Conservation (phyloP, 2,113 vertebrate genomes). For the Hemichromis elongatus region DNA sequence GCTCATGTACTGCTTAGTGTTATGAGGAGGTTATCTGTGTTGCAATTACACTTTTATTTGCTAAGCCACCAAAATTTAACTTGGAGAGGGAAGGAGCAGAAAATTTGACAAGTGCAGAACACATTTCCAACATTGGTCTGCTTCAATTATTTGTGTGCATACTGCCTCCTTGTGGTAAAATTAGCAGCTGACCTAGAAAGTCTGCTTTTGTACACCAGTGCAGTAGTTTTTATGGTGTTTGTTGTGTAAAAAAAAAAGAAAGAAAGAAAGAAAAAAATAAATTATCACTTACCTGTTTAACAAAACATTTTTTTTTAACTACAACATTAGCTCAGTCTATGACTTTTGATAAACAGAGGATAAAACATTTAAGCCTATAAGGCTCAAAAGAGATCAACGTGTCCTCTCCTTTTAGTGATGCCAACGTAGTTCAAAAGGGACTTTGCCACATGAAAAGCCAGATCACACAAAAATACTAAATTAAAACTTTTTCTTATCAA, state of each 20-base stretch:
- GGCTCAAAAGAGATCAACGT: not conserved
- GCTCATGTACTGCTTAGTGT: not conserved
- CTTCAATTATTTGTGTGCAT: not conserved
- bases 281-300: not conserved
- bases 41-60: not conserved
- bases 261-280: too few relatives aligned
- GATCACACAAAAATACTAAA: not conserved
- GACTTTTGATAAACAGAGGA: not conserved
- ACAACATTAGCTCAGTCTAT: not conserved
- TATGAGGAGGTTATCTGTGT: not conserved
- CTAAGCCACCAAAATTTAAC: not conserved
- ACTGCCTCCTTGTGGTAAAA: constrained; percentile 48
- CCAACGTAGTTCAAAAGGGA: not conserved
- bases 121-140: not conserved
- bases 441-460: not conserved
- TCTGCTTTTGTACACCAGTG: fast-evolving
- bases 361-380: not conserved
- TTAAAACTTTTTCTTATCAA: not conserved
- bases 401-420: not conserved
- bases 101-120: not conserved
- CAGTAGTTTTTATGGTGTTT: fast-evolving
- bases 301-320: not conserved
- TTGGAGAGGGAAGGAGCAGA: not conserved
- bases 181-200: not conserved
- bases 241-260: too few relatives aligned